phyloP scores from a whole-genome alignment of 1,140 invertebrate genomes.

The Bacillus rossius region DNA sequence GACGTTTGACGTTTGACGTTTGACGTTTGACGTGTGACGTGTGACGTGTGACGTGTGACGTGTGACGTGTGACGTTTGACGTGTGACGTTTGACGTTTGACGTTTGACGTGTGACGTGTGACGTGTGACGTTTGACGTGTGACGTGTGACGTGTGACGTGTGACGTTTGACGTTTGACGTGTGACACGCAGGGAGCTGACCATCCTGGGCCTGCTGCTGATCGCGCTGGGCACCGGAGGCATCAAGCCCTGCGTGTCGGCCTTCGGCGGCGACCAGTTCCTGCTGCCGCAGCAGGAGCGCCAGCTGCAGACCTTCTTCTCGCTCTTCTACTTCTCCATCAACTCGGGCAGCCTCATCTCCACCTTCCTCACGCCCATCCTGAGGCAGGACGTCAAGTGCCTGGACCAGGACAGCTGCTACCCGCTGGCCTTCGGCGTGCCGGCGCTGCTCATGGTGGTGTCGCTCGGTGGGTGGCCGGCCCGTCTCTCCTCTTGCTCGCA shows the following conservation, averaged over 20 bases:
- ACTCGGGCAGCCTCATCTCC: conserved; percentile 85
- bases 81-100: too few relatives aligned
- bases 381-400: conserved; percentile 74
- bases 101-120: too few relatives aligned
- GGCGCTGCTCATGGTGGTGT: conserved; percentile 75
- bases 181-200: conserved; percentile 66
- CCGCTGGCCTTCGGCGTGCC: conserved; percentile 90
- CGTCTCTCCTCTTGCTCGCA: neutral
- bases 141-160: too few relatives aligned
- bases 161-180: too few relatives aligned
- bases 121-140: too few relatives aligned
- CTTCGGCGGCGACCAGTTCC: conserved; percentile 96
- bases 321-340: conserved; percentile 91
- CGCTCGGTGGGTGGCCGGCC: conserved; percentile 54
- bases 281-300: conserved; percentile 65
- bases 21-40: too few relatives aligned
- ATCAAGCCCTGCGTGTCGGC: conserved; percentile 97
- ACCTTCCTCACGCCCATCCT: conserved; percentile 86
- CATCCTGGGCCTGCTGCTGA: conserved; percentile 72
- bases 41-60: too few relatives aligned
- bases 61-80: too few relatives aligned
- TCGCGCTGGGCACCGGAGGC: conserved; percentile 88
- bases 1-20: too few relatives aligned
- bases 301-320: conserved; percentile 86
- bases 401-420: conserved; percentile 76